These are phyloP conservation scores for Festucalex cinctus DNA, from an alignment of 2,113 vertebrate genomes.

Conservation along the genomic window DNA sequence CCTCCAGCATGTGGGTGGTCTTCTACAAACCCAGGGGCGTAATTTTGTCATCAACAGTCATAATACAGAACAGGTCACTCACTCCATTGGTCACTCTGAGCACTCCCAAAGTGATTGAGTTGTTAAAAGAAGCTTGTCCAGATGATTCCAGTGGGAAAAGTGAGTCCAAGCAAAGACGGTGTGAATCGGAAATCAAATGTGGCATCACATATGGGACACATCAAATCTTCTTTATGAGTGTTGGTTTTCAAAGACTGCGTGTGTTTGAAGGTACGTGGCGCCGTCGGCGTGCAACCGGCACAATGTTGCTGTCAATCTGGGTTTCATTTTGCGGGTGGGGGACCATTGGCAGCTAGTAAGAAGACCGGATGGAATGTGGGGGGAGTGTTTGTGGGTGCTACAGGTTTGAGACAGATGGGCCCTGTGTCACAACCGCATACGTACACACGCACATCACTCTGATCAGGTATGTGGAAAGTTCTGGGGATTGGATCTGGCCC, in stretches of 20 bases:
- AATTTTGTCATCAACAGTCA: constrained; percentile 13
- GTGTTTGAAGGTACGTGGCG: constrained; percentile 79
- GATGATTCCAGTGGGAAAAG: constrained; percentile 54
- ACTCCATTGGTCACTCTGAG: constrained; percentile 2
- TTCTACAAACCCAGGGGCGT: not conserved
- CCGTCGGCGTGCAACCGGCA: constrained; percentile 90
- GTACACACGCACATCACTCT: constrained; percentile 63
- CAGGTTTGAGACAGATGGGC: constrained; percentile 98
- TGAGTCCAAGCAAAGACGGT: constrained; percentile 71
- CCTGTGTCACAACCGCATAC: constrained; percentile 88
- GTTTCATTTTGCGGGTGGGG: constrained; percentile 78
- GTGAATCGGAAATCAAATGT: constrained; percentile 92
- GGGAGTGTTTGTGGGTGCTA: constrained; percentile 84
- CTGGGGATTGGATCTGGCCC: constrained; percentile 84
- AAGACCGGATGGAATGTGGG: constrained; percentile 10
- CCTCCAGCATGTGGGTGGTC: constrained; percentile 29
- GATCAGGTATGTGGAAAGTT: constrained; percentile 98
- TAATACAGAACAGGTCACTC: not conserved
- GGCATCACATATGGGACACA: constrained; percentile 96
- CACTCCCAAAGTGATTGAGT: not conserved
- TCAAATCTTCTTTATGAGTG: constrained; percentile 66
- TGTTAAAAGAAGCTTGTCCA: constrained; percentile 65
- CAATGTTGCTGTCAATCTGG: constrained; percentile 85
- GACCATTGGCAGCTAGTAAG: not conserved
- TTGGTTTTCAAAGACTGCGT: constrained; percentile 40